These are phyloP conservation scores for Lepidurus apus DNA, from an alignment of 1,140 invertebrate species.

Conservation along the genomic window DNA sequence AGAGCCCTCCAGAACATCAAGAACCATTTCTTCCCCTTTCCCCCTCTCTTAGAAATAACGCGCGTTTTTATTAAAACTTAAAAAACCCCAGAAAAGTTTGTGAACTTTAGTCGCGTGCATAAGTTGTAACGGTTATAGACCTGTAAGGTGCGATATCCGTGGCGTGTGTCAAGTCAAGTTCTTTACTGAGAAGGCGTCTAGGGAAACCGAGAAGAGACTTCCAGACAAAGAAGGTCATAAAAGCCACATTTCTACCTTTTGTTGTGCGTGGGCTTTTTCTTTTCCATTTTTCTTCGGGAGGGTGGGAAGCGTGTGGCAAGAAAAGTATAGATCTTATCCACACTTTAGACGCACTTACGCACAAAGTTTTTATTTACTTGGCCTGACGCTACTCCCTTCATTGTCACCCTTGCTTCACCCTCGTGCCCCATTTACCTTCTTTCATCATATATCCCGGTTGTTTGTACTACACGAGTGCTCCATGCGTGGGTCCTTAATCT, in stretches of 20 bases:
- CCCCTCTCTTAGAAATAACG: too few relatives aligned
- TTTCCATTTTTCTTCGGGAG: background rate
- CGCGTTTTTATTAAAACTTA: background rate
- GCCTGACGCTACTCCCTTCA: background rate
- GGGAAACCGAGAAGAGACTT: background rate
- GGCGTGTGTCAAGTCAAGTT: background rate
- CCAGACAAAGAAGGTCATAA: conserved; percentile 10
- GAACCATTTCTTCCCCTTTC: too few relatives aligned
- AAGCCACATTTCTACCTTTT: background rate
- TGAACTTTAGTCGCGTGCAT: background rate
- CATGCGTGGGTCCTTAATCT: background rate
- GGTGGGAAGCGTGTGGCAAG: background rate
- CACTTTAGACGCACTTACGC: background rate
- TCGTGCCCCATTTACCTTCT: background rate
- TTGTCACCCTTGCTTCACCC: background rate
- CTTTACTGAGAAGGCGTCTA: background rate
- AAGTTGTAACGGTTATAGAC: background rate
- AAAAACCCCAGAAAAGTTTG: background rate
- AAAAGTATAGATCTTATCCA: background rate
- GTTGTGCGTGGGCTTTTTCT: background rate
- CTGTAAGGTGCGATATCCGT: conserved; percentile 2
- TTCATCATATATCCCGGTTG: background rate
- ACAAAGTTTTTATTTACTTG: conserved; percentile 11
- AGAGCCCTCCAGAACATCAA: too few relatives aligned
- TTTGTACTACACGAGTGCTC: background rate